Conservation (phyloP, 2,797 vertebrate genomes). For the Phoeniculus purpureus region DNA sequence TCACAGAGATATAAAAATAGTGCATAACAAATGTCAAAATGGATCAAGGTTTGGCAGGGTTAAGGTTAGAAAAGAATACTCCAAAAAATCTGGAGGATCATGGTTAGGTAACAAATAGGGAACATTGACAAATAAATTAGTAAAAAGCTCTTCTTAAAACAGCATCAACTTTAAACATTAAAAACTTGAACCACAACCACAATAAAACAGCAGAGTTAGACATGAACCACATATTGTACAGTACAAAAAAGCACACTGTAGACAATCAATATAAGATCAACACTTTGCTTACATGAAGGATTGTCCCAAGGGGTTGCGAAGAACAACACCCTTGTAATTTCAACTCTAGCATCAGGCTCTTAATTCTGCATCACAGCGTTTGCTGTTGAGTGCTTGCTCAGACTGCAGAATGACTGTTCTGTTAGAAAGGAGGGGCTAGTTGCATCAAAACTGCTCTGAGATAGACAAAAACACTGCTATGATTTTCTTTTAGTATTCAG, state of each 20-base stretch:
- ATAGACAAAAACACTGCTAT: constrained; percentile 75
- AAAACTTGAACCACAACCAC: constrained; percentile 89
- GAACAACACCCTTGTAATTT: constrained; percentile 78
- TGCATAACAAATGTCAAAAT: constrained; percentile 94
- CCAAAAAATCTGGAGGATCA: constrained; percentile 85
- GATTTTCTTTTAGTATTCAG: constrained; percentile 68
- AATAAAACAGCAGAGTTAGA: constrained; percentile 87
- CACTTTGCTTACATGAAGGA: constrained; percentile 87
- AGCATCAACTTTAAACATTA: constrained; percentile 89
- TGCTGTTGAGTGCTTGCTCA: constrained; percentile 69
- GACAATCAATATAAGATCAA: constrained; percentile 82
- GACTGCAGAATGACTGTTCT: constrained; percentile 74
- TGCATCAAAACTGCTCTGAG: constrained; percentile 78
- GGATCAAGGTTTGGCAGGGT: constrained; percentile 85
- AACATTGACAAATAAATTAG: constrained; percentile 88
- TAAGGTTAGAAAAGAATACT: constrained; percentile 85
- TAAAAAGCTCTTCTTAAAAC: constrained; percentile 88
- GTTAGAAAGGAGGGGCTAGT: constrained; percentile 76
- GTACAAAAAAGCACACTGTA: constrained; percentile 86
- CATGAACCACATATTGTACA: constrained; percentile 87
- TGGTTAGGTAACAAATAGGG: constrained; percentile 84
- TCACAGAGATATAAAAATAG: constrained; percentile 91
- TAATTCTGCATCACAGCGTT: constrained; percentile 72
- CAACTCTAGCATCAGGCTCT: constrained; percentile 79
- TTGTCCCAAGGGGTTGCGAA: constrained; percentile 87